Evolutionary conservation across 2,113 vertebrate genomes (phyloP).

Genomic region (Rynchops niger): DNA sequence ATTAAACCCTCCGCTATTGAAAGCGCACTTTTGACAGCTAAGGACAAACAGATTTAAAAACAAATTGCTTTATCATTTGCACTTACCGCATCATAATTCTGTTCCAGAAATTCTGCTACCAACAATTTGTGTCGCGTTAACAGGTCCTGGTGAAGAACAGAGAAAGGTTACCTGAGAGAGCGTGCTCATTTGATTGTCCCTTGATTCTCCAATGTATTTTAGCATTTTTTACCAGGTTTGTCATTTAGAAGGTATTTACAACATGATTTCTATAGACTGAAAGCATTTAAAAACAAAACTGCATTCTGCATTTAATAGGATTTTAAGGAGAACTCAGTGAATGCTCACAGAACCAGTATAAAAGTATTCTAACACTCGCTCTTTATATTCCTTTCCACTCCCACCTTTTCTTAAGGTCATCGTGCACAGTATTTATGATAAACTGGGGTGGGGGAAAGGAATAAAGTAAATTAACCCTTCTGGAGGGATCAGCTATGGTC

Average conservation of each 20-base stretch:
- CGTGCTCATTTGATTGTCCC: not conserved
- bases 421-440: not conserved
- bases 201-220: not conserved
- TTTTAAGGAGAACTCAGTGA: not conserved
- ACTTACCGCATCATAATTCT: conserved; percentile 93
- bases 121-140: conserved; percentile 94
- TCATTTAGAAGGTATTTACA: not conserved
- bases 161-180: conserved; percentile 9
- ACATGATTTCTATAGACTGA: not conserved
- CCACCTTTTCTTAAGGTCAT: not conserved
- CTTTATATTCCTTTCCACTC: not conserved
- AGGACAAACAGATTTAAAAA: not conserved
- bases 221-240: not conserved
- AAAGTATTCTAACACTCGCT: not conserved
- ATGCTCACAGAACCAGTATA: not conserved
- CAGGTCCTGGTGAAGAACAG: conserved; percentile 83
- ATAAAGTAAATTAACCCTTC: not conserved
- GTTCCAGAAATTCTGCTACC: conserved; percentile 91
- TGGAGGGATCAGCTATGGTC: not conserved
- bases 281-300: not conserved
- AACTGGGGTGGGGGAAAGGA: not conserved
- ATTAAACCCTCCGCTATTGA: not conserved
- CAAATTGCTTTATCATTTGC: not conserved
- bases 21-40: not conserved
- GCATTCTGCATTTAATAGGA: not conserved